These are phyloP conservation scores for Caenorhabditis angaria DNA, from an alignment of 2,888 invertebrate genomes.

Conservation along the genomic window DNA sequence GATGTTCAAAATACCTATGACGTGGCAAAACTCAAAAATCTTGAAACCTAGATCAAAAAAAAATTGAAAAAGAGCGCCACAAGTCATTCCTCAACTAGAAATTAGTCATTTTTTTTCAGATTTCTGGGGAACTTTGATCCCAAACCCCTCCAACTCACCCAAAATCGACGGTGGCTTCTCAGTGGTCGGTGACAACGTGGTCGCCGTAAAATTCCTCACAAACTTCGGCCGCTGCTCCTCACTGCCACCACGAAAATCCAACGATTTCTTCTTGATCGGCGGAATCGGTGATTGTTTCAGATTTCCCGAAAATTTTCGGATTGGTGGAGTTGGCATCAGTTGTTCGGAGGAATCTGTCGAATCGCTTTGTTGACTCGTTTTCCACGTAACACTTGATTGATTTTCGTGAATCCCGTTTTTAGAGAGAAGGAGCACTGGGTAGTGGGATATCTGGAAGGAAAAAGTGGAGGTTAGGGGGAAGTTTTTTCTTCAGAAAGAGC, in stretches of 20 bases:
- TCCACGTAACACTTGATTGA: neutral
- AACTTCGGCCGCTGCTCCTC: neutral
- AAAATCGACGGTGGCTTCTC: neutral
- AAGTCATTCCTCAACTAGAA: too few species aligned
- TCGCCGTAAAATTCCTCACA: neutral
- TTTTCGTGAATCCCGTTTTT: neutral
- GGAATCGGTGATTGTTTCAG: slow-evolving; percentile 3
- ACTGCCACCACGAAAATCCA: neutral
- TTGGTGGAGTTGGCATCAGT: too few species aligned
- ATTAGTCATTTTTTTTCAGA: too few species aligned
- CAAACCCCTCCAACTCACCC: neutral
- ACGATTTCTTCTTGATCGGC: neutral
- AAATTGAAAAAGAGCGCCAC: too few species aligned
- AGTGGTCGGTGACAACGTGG: neutral
- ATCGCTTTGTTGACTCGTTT: neutral
- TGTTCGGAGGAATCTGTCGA: neutral
- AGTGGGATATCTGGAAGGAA: neutral
- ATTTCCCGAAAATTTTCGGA: neutral
- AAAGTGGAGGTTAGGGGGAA: neutral
- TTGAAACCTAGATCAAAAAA: too few species aligned
- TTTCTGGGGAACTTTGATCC: too few species aligned
- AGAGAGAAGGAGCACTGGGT: neutral
- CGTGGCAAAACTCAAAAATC: too few species aligned
- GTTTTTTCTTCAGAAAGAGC: too few species aligned
- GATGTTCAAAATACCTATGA: too few species aligned